These are phyloP conservation scores for Scolopax rusticola DNA, from an alignment of 2,797 vertebrate species.

Conservation along the genomic window DNA sequence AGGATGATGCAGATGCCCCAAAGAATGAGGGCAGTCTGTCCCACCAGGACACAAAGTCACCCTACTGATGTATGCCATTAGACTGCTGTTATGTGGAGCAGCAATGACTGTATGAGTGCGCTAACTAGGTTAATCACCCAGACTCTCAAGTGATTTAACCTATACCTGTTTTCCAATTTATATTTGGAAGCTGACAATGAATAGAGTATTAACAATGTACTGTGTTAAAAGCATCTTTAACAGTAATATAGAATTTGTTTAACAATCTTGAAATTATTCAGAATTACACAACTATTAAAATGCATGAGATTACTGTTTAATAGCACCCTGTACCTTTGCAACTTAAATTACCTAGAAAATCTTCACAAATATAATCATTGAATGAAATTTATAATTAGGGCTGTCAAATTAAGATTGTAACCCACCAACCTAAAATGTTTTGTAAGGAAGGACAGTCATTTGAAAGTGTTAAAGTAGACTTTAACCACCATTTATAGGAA, in stretches of 20 bases:
- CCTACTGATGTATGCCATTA: neutral
- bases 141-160: slow-evolving; percentile 28
- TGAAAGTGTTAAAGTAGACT: neutral
- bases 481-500: neutral
- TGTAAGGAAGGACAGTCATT: neutral
- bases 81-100: slow-evolving; percentile 10
- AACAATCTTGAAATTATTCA: slow-evolving; percentile 9
- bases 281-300: slow-evolving; percentile 67
- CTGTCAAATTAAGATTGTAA: slow-evolving; percentile 14
- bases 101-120: neutral
- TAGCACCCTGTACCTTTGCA: slow-evolving; percentile 8
- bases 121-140: slow-evolving; percentile 39
- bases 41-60: neutral
- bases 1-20: neutral
- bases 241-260: neutral
- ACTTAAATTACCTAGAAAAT: slow-evolving; percentile 40
- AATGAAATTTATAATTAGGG: slow-evolving; percentile 29
- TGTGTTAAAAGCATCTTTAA: neutral
- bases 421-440: slow-evolving; percentile 27
- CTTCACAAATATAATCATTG: slow-evolving; percentile 46
- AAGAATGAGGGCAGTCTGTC: slow-evolving; percentile 8
- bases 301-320: slow-evolving; percentile 33
- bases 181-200: slow-evolving; percentile 42
- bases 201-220: neutral
- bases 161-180: slow-evolving; percentile 3